A percentile compares a stretch with the other conserved stretches of the same genome.
These are phyloP conservation scores for Microcaecilia unicolor DNA, from an alignment of 2,797 vertebrate species.

Conservation along the genomic window DNA sequence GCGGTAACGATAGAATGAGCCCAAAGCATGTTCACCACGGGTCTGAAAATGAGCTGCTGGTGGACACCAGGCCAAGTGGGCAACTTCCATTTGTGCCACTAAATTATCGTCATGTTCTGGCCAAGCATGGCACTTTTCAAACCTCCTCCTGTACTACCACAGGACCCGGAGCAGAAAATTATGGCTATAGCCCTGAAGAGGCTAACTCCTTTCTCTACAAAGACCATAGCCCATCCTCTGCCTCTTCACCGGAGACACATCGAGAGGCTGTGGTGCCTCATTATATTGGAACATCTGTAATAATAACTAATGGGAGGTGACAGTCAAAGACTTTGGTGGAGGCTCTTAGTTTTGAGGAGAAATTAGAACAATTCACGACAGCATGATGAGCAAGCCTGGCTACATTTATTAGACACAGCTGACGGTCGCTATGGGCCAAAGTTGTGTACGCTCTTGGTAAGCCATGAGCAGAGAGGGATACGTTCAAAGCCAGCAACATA, in stretches of 20 bases:
- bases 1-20: slow-evolving; percentile 22
- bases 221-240: slow-evolving; percentile 57
- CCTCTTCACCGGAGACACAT: slow-evolving; percentile 54
- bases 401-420: slow-evolving; percentile 19
- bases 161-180: slow-evolving; percentile 46
- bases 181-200: slow-evolving; percentile 45
- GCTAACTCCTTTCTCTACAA: slow-evolving; percentile 49
- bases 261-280: slow-evolving; percentile 59
- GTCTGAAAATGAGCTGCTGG: slow-evolving; percentile 37
- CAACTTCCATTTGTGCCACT: slow-evolving; percentile 72
- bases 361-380: slow-evolving; percentile 15
- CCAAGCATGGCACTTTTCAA: slow-evolving; percentile 63
- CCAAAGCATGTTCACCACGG: slow-evolving; percentile 29
- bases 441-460: slow-evolving; percentile 10
- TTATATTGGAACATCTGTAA: slow-evolving; percentile 82
- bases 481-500: slow-evolving; percentile 14
- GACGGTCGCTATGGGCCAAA: slow-evolving; percentile 24
- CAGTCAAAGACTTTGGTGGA: neutral
- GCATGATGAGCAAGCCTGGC: slow-evolving; percentile 22
- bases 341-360: neutral
- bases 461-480: slow-evolving; percentile 7
- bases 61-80: slow-evolving; percentile 39
- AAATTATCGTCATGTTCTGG: slow-evolving; percentile 75
- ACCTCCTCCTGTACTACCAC: slow-evolving; percentile 41
- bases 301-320: slow-evolving; percentile 86